Evolutionary conservation across 2,113 vertebrate genomes (phyloP).

Genomic region (Epinephelus moara): DNA sequence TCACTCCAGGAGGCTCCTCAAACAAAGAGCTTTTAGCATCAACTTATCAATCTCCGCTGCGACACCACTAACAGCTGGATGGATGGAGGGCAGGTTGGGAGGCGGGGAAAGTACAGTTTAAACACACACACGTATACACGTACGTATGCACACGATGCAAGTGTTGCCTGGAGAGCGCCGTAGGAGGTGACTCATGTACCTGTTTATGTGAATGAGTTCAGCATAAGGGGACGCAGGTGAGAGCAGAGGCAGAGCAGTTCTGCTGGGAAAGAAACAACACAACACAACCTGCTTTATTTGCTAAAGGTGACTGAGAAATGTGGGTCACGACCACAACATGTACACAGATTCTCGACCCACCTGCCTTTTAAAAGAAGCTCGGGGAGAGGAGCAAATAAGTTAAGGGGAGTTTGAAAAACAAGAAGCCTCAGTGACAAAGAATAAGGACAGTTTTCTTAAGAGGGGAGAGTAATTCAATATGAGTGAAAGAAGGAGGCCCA

Average conservation of each 20-base stretch:
- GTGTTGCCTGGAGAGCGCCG: constrained; percentile 40
- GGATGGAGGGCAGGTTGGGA: constrained; percentile 45
- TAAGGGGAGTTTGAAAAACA: no score
- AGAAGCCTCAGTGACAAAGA: background rate
- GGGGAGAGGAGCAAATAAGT: background rate
- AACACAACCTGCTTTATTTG: background rate
- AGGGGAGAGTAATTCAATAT: background rate
- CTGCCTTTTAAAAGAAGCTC: no score
- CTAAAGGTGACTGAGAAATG: background rate
- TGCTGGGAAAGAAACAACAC: constrained; percentile 10
- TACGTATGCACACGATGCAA: constrained; percentile 18
- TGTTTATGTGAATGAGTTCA: constrained; percentile 51
- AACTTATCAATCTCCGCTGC: constrained; percentile 78
- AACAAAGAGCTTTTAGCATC: constrained; percentile 79
- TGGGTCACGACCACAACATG: background rate
- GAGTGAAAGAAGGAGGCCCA: background rate
- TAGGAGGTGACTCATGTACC: constrained; percentile 52
- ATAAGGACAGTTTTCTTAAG: background rate
- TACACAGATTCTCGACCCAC: background rate
- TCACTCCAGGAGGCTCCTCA: constrained; percentile 79
- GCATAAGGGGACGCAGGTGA: constrained; percentile 44
- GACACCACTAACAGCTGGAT: constrained; percentile 70
- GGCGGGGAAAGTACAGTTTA: constrained; percentile 32
- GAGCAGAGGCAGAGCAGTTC: constrained; percentile 24
- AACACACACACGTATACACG: constrained; percentile 11